Evolutionary conservation across 1,140 invertebrate genomes (phyloP).

Genomic region (Drosophila rhopaloa): DNA sequence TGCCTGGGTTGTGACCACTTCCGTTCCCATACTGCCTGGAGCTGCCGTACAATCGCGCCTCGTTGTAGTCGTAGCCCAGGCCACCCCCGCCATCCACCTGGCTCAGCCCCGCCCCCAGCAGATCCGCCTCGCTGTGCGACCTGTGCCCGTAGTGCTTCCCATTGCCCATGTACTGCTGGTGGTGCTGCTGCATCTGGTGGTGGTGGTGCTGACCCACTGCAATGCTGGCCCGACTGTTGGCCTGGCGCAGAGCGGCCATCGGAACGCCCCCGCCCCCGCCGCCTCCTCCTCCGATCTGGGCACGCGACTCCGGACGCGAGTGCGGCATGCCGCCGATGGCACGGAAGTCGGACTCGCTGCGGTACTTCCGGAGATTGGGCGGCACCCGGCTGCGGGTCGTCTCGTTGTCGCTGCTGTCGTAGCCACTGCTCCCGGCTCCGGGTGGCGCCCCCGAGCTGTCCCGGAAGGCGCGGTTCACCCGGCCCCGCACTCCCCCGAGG

Average conservation of each 20-base stretch:
- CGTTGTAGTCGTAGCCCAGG: constrained; percentile 68
- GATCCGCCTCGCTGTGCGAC: constrained; percentile 84
- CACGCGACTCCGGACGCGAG: constrained; percentile 80
- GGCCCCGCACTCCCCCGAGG: constrained; percentile 79
- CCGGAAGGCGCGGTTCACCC: constrained; percentile 80
- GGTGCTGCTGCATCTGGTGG: constrained; percentile 54
- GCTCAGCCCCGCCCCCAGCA: constrained; percentile 64
- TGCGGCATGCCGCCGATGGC: constrained; percentile 85
- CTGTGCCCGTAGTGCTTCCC: constrained; percentile 83
- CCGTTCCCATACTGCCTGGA: constrained; percentile 62
- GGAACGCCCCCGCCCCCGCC: constrained; percentile 46
- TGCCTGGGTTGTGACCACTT: constrained; percentile 43
- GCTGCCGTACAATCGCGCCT: constrained; percentile 73
- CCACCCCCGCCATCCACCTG: constrained; percentile 45
- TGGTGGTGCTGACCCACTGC: constrained; percentile 73
- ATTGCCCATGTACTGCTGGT: constrained; percentile 67
- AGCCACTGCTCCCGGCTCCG: constrained; percentile 89
- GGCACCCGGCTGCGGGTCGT: constrained; percentile 86
- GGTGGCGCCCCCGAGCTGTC: constrained; percentile 73
- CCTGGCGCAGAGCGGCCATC: constrained; percentile 73
- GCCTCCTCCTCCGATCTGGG: constrained; percentile 47
- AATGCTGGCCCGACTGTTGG: constrained; percentile 83
- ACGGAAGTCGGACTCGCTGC: constrained; percentile 93
- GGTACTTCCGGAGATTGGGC: constrained; percentile 88
- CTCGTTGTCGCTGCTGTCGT: constrained; percentile 92